A percentile compares a stretch with the other conserved stretches of the same genome.
Conservation (phyloP, 2,888 invertebrate species). For the Lithophane ornitopus region DNA sequence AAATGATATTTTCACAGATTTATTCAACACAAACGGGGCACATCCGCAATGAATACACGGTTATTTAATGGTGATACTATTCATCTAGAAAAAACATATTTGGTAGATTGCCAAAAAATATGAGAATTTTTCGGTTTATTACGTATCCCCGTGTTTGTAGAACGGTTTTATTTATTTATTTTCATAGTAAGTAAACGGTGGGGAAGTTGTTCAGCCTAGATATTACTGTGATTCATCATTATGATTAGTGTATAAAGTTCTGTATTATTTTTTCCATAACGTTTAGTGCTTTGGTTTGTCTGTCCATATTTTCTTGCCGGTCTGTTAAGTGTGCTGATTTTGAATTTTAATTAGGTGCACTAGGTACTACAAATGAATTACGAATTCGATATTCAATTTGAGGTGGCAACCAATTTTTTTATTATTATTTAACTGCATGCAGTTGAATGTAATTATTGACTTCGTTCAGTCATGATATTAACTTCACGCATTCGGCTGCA, state of each 20-base stretch:
- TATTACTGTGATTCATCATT: slow-evolving; percentile 38
- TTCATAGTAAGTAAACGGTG: slow-evolving; percentile 37
- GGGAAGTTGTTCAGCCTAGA: slow-evolving; percentile 39
- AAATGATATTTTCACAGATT: slow-evolving; percentile 7
- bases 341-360: background rate
- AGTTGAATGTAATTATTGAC: too few species aligned
- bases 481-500: too few species aligned
- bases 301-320: background rate
- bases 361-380: too few species aligned
- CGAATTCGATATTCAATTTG: background rate
- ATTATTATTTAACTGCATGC: too few species aligned
- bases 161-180: slow-evolving; percentile 42
- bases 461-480: too few species aligned
- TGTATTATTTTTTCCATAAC: slow-evolving; percentile 10
- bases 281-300: background rate
- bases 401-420: too few species aligned
- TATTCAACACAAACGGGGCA: slow-evolving; percentile 36
- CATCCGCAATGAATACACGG: slow-evolving; percentile 54
- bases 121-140: slow-evolving; percentile 49
- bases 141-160: slow-evolving; percentile 24
- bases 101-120: slow-evolving; percentile 60
- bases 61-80: slow-evolving; percentile 50
- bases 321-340: background rate
- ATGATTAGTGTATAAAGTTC: slow-evolving; percentile 46
- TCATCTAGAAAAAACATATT: slow-evolving; percentile 44